Base-by-base conservation (phyloP, 2,113 vertebrate species). In the Neotoma lepida region DNA sequence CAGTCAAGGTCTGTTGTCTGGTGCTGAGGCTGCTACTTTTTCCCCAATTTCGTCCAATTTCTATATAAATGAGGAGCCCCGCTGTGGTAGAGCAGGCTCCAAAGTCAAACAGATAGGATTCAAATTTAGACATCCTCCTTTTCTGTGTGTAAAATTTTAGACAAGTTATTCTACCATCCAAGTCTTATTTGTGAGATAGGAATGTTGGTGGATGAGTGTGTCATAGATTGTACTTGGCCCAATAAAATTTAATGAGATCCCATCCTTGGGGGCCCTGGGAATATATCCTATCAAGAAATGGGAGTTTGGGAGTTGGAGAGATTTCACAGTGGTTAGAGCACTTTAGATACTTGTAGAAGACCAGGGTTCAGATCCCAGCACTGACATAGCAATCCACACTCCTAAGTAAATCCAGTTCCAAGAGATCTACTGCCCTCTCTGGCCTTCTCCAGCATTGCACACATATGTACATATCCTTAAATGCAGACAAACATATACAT, bases 111-210 rank as follows among this genome's bases (percentile, higher is more conserved):
- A 51, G 18, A 74, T 12, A 17, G 8, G 6, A 61, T 49, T 94
- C 1, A 6, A 30, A 80, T 44, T 5, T n/a, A 80, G 39, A 9
- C 7, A 44, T 2, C 2, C 3, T 12, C 0, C 1, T 18, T 49
- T 64, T 13, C n/a, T 54, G 13, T 1, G 22, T 41, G 2, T 76
- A 3, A 46, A 35, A 63, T 22, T 56, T 63, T 49, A 63, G 46
- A 18, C 13, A 56, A 76, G 8, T 81, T 81, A 14, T 18, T 77
- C 14, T 56, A 26, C 15, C 18, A 9, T 18, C 13, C 9, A 8
- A 13, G 10, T 56, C 44, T 41, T 9, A 12, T n/a, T 44, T 76
- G 28, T 41, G 76, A 87, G 73, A 3, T 26, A 14, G 28, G 56
- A 15, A 82, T 82, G 7, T 30, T 41, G 3, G 41, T 56, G n/a